These are phyloP conservation scores for Metalampra italica DNA, from an alignment of 2,888 invertebrate genomes.

Conservation along the genomic window DNA sequence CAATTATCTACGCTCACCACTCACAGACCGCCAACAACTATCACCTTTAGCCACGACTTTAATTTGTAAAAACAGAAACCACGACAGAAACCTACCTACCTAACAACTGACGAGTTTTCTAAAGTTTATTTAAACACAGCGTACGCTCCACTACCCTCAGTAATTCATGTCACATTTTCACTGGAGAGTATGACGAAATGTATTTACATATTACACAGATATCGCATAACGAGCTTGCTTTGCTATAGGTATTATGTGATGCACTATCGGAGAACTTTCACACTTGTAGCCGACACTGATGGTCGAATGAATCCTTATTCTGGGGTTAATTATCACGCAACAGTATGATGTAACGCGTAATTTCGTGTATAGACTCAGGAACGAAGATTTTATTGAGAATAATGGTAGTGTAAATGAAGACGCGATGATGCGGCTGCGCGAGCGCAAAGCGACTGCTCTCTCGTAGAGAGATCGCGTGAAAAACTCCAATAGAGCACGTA, in stretches of 20 bases:
- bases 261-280: constrained; percentile 39
- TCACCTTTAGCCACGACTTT: too few species aligned
- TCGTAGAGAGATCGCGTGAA: constrained; percentile 74
- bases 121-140: constrained; percentile 15
- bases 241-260: too few species aligned
- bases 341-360: neutral
- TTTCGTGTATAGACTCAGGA: neutral
- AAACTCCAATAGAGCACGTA: constrained; percentile 64
- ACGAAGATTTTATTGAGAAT: constrained; percentile 8
- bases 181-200: constrained; percentile 37
- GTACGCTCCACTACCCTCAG: constrained; percentile 27
- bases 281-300: constrained; percentile 13
- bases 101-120: constrained; percentile 24
- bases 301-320: constrained; percentile 10
- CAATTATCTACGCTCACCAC: constrained; percentile 21
- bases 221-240: constrained; percentile 21
- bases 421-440: constrained; percentile 52
- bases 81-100: constrained; percentile 26
- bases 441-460: constrained; percentile 65
- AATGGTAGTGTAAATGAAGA: constrained; percentile 25
- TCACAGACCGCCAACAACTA: constrained; percentile 11
- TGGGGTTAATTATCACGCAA: constrained; percentile 5
- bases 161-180: constrained; percentile 36
- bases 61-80: too few species aligned
- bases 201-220: constrained; percentile 40